These are phyloP conservation scores for Hirtodrosophila histrioides DNA, from an alignment of 2,888 invertebrate genomes.

Conservation along the genomic window DNA sequence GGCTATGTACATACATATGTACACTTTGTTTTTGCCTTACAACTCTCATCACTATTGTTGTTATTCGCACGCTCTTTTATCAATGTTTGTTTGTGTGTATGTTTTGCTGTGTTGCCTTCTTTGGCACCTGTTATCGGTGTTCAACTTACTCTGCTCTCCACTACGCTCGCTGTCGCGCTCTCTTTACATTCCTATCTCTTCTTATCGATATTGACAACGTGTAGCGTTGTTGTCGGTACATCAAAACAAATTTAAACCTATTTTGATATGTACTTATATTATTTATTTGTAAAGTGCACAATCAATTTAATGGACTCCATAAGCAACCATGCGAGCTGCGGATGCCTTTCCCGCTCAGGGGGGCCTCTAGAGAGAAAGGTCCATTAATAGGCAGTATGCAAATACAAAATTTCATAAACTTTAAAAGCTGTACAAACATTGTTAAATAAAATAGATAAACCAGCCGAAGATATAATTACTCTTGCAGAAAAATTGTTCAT, in stretches of 20 bases:
- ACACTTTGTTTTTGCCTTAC: constrained; percentile 44
- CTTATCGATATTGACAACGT: constrained; percentile 7
- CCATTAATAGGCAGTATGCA: not conserved
- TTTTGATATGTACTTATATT: constrained; percentile 1
- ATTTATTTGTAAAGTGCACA: not conserved
- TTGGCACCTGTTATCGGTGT: constrained; percentile 42
- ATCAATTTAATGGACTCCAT: constrained; percentile 9
- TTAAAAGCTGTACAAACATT: constrained; percentile 6
- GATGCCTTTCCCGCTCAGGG: constrained; percentile 16
- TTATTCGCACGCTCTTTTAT: constrained; percentile 40
- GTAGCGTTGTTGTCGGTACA: constrained; percentile 17
- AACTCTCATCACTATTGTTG: constrained; percentile 37
- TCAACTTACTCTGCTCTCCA: constrained; percentile 1
- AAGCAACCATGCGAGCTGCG: constrained; percentile 2
- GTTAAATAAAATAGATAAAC: not conserved
- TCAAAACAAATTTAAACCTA: constrained; percentile 20
- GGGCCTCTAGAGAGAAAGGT: constrained; percentile 13
- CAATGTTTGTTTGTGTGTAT: constrained; percentile 10
- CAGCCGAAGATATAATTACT: too few species aligned
- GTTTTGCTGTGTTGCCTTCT: constrained; percentile 36
- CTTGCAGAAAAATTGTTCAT: too few species aligned
- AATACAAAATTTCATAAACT: not conserved
- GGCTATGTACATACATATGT: too few species aligned
- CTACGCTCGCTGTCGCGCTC: constrained; percentile 11
- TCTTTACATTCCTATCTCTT: constrained; percentile 7